Evolutionary conservation across 1,140 invertebrate genomes (phyloP).

Genomic region (Trichonephila clavata): DNA sequence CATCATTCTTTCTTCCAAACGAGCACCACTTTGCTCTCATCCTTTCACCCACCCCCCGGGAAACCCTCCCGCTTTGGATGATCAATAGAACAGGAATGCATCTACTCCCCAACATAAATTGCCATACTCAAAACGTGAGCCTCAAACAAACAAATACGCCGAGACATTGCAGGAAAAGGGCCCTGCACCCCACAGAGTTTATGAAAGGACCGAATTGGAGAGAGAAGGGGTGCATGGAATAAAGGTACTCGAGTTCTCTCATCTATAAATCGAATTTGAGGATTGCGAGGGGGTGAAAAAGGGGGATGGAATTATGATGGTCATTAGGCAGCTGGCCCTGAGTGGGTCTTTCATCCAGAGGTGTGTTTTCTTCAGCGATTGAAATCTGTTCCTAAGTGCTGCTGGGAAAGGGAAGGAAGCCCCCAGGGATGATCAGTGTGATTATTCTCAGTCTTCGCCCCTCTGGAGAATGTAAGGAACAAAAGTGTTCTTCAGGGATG

Average conservation of each 20-base stretch:
- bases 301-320: slow-evolving; percentile 20
- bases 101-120: slow-evolving; percentile 8
- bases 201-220: not conserved
- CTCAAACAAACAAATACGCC: slow-evolving; percentile 10
- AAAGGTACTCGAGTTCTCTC: slow-evolving; percentile 26
- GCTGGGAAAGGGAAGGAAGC: not conserved
- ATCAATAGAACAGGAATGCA: slow-evolving; percentile 29
- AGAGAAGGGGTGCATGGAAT: not conserved
- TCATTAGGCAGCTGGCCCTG: slow-evolving; percentile 22
- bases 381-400: slow-evolving; percentile 40
- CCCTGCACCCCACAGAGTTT: not conserved
- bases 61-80: not conserved
- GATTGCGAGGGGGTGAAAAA: not conserved
- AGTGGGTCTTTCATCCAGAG: slow-evolving; percentile 27
- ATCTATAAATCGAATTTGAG: slow-evolving; percentile 33
- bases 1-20: slow-evolving; percentile 8
- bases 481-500: not conserved
- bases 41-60: not conserved
- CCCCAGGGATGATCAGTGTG: slow-evolving; percentile 3
- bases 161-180: not conserved
- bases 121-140: slow-evolving; percentile 8
- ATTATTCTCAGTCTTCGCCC: not conserved
- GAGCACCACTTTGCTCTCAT: not conserved
- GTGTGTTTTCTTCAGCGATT: slow-evolving; percentile 26
- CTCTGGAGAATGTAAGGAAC: not conserved